Conservation (phyloP, 2,797 vertebrate species). For the Argyrosomus regius region DNA sequence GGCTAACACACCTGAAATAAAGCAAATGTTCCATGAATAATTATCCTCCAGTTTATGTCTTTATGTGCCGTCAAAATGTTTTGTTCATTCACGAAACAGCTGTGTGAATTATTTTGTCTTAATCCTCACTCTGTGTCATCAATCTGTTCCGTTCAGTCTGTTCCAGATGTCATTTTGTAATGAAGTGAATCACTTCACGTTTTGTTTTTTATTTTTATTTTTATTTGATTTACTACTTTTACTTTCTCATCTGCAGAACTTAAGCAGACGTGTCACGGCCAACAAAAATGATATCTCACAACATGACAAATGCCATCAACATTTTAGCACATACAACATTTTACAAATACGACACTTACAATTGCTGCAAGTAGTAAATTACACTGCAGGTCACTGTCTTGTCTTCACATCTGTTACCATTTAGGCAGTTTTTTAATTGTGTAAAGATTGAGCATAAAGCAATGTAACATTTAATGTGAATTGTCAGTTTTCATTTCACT, state of each 20-base stretch:
- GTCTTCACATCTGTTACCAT: no score
- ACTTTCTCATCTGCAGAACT: background rate
- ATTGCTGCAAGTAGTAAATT: background rate
- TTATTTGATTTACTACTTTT: background rate
- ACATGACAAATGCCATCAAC: background rate
- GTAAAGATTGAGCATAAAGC: no score
- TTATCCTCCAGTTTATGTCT: background rate
- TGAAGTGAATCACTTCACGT: background rate
- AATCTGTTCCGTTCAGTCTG: background rate
- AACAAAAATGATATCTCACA: background rate
- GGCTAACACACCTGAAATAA: slow-evolving; percentile 7
- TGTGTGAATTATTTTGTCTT: background rate
- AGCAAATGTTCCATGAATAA: slow-evolving; percentile 23
- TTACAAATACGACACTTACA: no score
- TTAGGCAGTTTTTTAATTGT: no score
- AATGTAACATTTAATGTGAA: no score
- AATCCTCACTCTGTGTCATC: background rate
- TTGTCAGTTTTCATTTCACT: no score
- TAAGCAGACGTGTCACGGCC: background rate
- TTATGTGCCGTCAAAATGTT: background rate
- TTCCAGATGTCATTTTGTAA: background rate
- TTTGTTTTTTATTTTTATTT: background rate
- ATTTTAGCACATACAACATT: background rate
- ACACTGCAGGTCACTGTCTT: no score
- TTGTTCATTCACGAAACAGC: slow-evolving; percentile 8